Evolutionary conservation across 2,888 invertebrate genomes (phyloP), one percentile per base, ranked within the genome.

Genomic region (Gastracanthus pulcherrimus): DNA sequence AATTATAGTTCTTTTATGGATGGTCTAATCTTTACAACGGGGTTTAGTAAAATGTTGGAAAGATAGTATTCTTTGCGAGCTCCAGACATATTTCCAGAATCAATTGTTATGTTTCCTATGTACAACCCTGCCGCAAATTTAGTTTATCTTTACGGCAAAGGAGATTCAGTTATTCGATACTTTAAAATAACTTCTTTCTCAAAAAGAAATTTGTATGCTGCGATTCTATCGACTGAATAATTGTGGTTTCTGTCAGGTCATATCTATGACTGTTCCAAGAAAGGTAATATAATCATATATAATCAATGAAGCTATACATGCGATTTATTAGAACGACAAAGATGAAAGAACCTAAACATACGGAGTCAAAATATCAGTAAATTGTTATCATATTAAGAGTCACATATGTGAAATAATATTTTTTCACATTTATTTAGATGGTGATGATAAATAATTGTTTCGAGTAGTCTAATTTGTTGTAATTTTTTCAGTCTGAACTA

Each of bases 191-290:
- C 97, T 19, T 96, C 98, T 0, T 92, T 99, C 99, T 72, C 99
- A 99, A 92, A 94, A 98, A 93, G 98, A 98, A 90, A 97, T 98
- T 92, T 97, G 97, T 84, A 96, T 98, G 95, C 99, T 99, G 87
- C 95, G 98, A 91, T 98, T 99, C 93, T 99, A 98, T 93, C 95
- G 99, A 87, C 94, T 99, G 81, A 98, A 98, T 92, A 97, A 98
- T 92, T 97, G 97, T 38, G 98, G 97, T 75, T 93, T 98, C 72
- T 98, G 98, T 92, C 99, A 99, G 94, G 97, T 96, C 84, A 94
- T 98, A 81, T 97, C 98, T n/a, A 98, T 99, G 98, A 98, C 98
- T 77, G 99, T 99, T 80, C 99, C 99, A 31, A 94, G 99, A 91
- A 98, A 98, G 93, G 95, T 95, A 89, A 88, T 83, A 78, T 51